Conservation (phyloP, 1,140 invertebrate genomes). For the Bombus superbus region DNA sequence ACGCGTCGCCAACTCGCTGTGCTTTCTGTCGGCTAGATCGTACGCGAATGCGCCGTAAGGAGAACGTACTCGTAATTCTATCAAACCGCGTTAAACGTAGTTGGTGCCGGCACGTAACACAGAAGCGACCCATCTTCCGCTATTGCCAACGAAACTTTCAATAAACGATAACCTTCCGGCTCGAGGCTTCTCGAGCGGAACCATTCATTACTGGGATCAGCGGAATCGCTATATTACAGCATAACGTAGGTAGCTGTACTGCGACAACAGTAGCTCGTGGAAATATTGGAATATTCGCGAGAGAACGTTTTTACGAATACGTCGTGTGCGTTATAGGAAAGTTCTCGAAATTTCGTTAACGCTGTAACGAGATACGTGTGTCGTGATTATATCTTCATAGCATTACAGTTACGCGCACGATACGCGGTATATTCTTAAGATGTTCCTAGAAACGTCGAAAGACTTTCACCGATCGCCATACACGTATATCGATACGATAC, state of each 20-base stretch:
- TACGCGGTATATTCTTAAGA: background rate
- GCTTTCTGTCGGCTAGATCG: constrained; percentile 19
- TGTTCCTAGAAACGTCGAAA: background rate
- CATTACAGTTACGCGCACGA: no score
- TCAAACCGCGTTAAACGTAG: constrained; percentile 42
- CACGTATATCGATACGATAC: no score
- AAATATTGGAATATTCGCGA: no score
- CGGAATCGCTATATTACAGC: background rate
- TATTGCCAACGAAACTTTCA: constrained; percentile 12
- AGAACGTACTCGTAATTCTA: constrained; percentile 33
- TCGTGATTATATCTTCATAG: background rate
- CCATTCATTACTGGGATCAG: background rate
- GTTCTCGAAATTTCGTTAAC: background rate
- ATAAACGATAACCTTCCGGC: background rate
- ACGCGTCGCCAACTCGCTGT: background rate
- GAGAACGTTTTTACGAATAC: no score
- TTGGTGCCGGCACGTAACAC: constrained; percentile 9
- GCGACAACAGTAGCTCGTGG: no score
- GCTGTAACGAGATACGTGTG: no score
- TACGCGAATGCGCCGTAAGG: background rate
- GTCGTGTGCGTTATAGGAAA: no score
- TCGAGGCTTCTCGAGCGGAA: background rate
- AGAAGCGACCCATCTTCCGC: constrained; percentile 31
- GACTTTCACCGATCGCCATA: no score
- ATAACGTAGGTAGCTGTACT: no score